phyloP scores from a whole-genome alignment of 2,797 vertebrate genomes.

The Acrossocheilus wenchowensis region DNA sequence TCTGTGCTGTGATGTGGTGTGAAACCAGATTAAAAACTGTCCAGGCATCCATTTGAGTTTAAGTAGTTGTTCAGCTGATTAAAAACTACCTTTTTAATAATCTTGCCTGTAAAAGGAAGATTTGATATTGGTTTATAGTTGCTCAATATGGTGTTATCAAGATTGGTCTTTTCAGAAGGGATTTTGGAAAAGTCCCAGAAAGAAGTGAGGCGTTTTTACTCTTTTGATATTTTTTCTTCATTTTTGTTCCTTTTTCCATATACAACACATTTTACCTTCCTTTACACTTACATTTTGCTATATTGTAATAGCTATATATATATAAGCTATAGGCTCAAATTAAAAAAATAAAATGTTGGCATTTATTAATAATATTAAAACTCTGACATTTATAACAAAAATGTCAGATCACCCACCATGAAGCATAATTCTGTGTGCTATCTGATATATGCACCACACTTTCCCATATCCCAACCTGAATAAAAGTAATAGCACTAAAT shows the following conservation, averaged over 20 bases:
- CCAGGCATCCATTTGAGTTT: too few relatives aligned
- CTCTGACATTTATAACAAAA: background rate
- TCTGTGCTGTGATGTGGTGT: too few relatives aligned
- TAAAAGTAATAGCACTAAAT: constrained; percentile 42
- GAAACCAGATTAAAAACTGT: too few relatives aligned
- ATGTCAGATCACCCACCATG: background rate
- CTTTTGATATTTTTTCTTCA: background rate
- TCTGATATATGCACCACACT: constrained; percentile 12
- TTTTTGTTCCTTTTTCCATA: background rate
- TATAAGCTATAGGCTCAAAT: background rate
- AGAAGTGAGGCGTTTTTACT: too few relatives aligned
- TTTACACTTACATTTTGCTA: background rate
- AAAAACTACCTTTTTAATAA: too few relatives aligned
- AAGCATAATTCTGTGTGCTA: constrained; percentile 6
- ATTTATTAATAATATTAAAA: background rate
- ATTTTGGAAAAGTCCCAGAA: too few relatives aligned
- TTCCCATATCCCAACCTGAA: background rate
- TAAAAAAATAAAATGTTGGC: background rate
- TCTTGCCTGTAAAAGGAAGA: too few relatives aligned
- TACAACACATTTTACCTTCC: background rate
- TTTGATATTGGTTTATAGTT: too few relatives aligned
- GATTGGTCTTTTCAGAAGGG: too few relatives aligned
- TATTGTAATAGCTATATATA: background rate
- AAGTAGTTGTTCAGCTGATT: too few relatives aligned
- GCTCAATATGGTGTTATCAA: too few relatives aligned